phyloP scores from a whole-genome alignment of 2,797 vertebrate species.

The Enteromius radiatus region DNA sequence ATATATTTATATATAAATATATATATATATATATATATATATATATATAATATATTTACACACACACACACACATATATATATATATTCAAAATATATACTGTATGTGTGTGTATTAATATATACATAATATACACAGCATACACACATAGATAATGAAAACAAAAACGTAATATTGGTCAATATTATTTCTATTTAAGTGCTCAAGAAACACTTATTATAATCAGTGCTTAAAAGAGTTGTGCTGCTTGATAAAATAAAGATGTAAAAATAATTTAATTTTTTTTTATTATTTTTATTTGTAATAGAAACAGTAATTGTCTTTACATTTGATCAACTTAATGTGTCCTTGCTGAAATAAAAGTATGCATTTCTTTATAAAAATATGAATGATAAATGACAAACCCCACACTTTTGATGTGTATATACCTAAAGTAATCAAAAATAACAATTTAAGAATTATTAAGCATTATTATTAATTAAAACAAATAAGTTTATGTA shows the following conservation, averaged over 20 bases:
- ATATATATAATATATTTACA: too few relatives aligned
- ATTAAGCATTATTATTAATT: background rate
- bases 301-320: background rate
- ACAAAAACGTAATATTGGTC: too few relatives aligned
- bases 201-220: background rate
- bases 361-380: background rate
- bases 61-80: too few relatives aligned
- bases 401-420: background rate
- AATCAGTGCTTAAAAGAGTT: background rate
- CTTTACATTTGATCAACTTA: background rate
- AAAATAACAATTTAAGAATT: background rate
- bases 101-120: too few relatives aligned
- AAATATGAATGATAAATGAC: background rate
- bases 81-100: too few relatives aligned
- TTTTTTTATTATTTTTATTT: background rate
- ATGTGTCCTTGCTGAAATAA: background rate
- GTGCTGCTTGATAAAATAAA: background rate
- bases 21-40: too few relatives aligned
- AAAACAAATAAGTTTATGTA: too few relatives aligned
- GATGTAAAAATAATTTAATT: background rate
- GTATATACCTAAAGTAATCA: background rate
- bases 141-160: too few relatives aligned
- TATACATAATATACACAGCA: too few relatives aligned
- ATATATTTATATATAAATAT: too few relatives aligned
- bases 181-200: background rate